Evolutionary conservation across 2,113 vertebrate species (phyloP), one percentile per base, ranked within the genome.

Genomic region (Anguilla rostrata): DNA sequence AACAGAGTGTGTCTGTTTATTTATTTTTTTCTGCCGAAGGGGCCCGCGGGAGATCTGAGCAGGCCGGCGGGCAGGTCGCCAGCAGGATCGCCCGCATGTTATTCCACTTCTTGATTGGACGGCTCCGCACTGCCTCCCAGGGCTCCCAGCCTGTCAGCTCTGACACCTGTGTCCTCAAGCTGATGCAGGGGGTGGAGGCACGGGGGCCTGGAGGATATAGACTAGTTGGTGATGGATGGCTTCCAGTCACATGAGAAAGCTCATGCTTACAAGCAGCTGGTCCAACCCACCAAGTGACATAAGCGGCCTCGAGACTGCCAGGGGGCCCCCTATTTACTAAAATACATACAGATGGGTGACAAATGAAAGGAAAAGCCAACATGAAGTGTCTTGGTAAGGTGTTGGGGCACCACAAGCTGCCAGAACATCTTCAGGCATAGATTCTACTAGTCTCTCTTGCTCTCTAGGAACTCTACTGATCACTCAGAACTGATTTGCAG

Each of bases 161-260:
- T n/a, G 71, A 34, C 71, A 75, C 71, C 71, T 75, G 71, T 75
- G 71, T 75, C 71, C 71, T 75, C n/a, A 75, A 34, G 71, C 71
- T 34, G 26, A 34, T 75, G n/a, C 71, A n/a, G 60, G 11, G 60
- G 22, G 60, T 20, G 60, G 60, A 26, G 5, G 56, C 18, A 26
- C 22, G 20, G 22, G 60, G 60, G 60, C 22, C 60, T 20, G 20
- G 60, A 26, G 60, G 60, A 5, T 22, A 6, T 66, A 22, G 22
- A 26, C 60, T 66, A 20, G 60, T 15, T 8, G 56, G 18, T 20
- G 60, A 66, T 22, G 20, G 20, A 66, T 66, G 22, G 4, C 20
- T 26, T 3, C 18, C 60, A 66, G 60, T 66, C 60, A 66, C 60
- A 66, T 20, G 22, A 66, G 1, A 26, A 66, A 22, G 60, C 20